Evolutionary conservation across 2,888 invertebrate genomes (phyloP).

Genomic region (Latrodectus hesperus): DNA sequence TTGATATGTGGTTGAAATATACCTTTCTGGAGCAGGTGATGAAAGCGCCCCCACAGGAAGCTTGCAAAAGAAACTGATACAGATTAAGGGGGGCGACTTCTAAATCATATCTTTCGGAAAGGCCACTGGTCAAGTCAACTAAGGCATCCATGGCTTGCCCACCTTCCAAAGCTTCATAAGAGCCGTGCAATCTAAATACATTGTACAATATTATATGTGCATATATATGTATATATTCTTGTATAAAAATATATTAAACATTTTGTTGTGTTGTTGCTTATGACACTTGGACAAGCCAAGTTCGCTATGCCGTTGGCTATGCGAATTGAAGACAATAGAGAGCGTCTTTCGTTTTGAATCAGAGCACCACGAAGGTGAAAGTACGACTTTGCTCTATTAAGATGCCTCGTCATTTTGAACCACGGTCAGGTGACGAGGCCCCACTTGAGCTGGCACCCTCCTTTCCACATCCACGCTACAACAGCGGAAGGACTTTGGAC

Average conservation of each 20-base stretch:
- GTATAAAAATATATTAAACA: background rate
- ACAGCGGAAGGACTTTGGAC: too few relatives aligned
- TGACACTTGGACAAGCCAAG: too few relatives aligned
- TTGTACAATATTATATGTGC: background rate
- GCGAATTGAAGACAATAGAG: too few relatives aligned
- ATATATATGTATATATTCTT: background rate
- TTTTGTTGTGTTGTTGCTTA: too few relatives aligned
- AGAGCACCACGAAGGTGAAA: too few relatives aligned
- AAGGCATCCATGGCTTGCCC: constrained; percentile 77
- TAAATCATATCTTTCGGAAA: constrained; percentile 76
- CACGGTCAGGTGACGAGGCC: too few relatives aligned
- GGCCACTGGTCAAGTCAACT: constrained; percentile 77
- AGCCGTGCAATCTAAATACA: constrained; percentile 75
- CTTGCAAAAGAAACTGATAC: constrained; percentile 74
- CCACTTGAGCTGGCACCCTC: too few relatives aligned
- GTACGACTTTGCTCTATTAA: too few relatives aligned
- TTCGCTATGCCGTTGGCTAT: too few relatives aligned
- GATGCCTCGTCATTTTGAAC: too few relatives aligned
- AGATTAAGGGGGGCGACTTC: constrained; percentile 74
- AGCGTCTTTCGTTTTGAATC: too few relatives aligned
- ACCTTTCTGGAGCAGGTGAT: constrained; percentile 76
- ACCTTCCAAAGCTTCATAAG: constrained; percentile 76
- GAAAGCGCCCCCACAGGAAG: constrained; percentile 75
- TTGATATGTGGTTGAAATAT: background rate
- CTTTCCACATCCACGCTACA: too few relatives aligned